phyloP scores from a whole-genome alignment of 2,113 vertebrate genomes.

The Atrichornis clamosus region DNA sequence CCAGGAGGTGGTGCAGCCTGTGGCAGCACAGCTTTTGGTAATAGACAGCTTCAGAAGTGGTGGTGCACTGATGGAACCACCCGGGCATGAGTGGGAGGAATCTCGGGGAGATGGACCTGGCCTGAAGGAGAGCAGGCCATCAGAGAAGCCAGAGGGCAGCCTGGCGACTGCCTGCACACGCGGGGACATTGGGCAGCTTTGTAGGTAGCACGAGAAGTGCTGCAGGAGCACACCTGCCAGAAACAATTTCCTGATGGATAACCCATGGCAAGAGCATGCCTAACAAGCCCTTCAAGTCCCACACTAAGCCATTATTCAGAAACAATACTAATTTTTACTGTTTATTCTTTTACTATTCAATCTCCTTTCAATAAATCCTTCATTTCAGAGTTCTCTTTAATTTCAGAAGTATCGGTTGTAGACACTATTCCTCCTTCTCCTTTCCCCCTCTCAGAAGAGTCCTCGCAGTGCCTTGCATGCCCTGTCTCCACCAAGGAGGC shows the following conservation, averaged over 20 bases:
- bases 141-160: neutral
- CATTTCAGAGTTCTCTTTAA: neutral
- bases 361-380: neutral
- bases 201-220: neutral
- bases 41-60: neutral
- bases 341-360: neutral
- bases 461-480: neutral
- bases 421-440: neutral
- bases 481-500: neutral
- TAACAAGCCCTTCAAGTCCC: neutral
- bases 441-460: neutral
- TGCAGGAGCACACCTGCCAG: neutral
- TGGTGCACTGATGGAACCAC: neutral
- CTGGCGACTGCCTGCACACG: neutral
- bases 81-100: neutral
- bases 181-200: neutral
- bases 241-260: accelerated
- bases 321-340: neutral
- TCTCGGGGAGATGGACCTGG: neutral
- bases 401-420: neutral
- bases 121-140: neutral
- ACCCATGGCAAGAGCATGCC: neutral
- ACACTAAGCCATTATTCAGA: neutral
- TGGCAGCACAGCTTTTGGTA: neutral
- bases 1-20: neutral